Base-by-base conservation (phyloP, 2,113 vertebrate species). In the Taurulus bubalis region DNA sequence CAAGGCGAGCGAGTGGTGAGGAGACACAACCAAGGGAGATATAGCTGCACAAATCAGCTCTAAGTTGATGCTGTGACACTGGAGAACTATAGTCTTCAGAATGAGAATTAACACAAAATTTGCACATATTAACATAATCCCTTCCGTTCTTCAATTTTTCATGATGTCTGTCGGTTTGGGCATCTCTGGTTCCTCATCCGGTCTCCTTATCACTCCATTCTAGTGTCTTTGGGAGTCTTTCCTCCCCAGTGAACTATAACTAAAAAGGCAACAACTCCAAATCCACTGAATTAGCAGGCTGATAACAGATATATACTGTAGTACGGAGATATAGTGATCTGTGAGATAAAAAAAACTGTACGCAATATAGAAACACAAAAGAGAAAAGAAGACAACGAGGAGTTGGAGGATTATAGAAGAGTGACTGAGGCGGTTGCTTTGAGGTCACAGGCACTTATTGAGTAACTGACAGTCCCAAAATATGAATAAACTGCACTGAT, bases 51-150 rank as follows among this genome's bases (percentile, higher is more conserved):
- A 82, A 78, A 88, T 88, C 83, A 77, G 70, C 71, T 63, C 68
- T 55, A 71, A 80, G 73, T 81, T 63, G 71, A 67, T 45, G 67
- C 58, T 16, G 56, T 75, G 64, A 73, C 69, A 70, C 66, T 68
- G 45, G 72, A 77, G 80, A 79, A 65, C 67, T 76, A 59, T 38
- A 68, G 80, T 74, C 83, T 56, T 67, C 55, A 73, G 68, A 73
- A 85, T 42, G 32, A 71, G 49, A 85, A 91, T 87, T 63, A 87
- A 77, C 79, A 82, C 62, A 82, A 85, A 89, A 89, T 89, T 88
- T 82, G 77, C 85, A 86, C 79, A 91, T 53, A 86, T 93, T 88
- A 88, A 59, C 85, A 91, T 90, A 90, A 88, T 85, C 83, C 72
- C 34, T 77, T 56, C 55, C 26, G 30, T 74, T 87, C 62, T 88